A percentile compares a stretch with the other conserved stretches of the same genome.
Conservation (phyloP, 2,113 vertebrate species). For the Otocyon megalotis region DNA sequence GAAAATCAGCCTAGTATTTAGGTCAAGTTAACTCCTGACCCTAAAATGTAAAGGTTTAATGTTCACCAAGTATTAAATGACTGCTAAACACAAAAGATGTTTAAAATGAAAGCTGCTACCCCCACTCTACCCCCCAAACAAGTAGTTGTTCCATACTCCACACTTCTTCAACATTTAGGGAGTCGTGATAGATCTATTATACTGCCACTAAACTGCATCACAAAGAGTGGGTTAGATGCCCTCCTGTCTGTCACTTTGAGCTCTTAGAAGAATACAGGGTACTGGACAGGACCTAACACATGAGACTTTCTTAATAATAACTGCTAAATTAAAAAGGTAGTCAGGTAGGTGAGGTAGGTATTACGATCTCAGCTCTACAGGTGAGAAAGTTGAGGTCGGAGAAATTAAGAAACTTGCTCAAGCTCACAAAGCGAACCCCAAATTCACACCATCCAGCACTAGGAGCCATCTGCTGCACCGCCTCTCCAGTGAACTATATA, state of each 20-base stretch:
- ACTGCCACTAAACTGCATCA: background rate
- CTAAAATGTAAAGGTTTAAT: background rate
- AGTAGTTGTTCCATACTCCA: background rate
- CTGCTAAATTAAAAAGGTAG: background rate
- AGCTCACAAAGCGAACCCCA: conserved; percentile 26
- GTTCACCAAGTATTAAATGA: background rate
- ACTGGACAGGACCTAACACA: background rate
- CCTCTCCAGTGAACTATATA: conserved; percentile 47
- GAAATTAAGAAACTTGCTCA: conserved; percentile 8
- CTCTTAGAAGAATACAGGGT: background rate
- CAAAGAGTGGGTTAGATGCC: background rate
- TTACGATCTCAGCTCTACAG: background rate
- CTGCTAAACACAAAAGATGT: conserved; percentile 19
- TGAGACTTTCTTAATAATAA: background rate
- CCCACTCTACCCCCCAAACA: background rate
- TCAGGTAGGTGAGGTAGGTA: background rate
- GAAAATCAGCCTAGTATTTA: background rate
- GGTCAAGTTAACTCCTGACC: background rate
- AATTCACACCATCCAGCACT: conserved; percentile 47
- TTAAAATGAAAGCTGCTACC: conserved; percentile 35
- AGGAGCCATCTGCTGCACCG: conserved; percentile 48
- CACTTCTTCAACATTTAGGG: background rate
- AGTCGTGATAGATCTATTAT: background rate
- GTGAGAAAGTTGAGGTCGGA: background rate
- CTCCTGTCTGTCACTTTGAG: background rate